Evolutionary conservation across 2,888 invertebrate genomes (phyloP).

Genomic region (Melanophora roralis): DNA sequence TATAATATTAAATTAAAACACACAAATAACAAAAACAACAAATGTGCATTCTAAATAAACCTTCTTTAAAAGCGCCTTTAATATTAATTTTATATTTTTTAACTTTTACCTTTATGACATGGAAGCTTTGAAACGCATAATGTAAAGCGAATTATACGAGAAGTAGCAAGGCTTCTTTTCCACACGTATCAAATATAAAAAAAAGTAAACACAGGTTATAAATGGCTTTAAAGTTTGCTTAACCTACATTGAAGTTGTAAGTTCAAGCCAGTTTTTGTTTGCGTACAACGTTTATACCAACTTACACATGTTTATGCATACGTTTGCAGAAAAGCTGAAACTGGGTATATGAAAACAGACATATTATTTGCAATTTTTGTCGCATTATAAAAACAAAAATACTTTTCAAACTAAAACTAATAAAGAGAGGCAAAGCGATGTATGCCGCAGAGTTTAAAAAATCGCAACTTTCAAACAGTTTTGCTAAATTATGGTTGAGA

Average conservation of each 20-base stretch:
- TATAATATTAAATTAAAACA: slow-evolving; percentile 26
- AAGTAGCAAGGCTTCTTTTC: too few relatives aligned
- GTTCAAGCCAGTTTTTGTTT: background rate
- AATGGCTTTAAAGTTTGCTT: slow-evolving; percentile 42
- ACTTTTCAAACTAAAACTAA: background rate
- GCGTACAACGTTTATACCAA: too few relatives aligned
- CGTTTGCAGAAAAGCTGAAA: background rate
- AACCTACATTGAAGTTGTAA: slow-evolving; percentile 38
- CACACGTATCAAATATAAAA: background rate
- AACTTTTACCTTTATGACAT: too few relatives aligned
- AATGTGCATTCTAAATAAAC: too few relatives aligned
- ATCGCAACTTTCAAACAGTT: background rate
- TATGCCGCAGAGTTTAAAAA: background rate
- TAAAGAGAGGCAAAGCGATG: background rate
- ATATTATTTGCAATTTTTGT: slow-evolving; percentile 57
- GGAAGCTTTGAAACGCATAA: too few relatives aligned
- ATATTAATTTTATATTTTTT: too few relatives aligned
- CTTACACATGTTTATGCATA: too few relatives aligned
- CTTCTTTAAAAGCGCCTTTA: too few relatives aligned
- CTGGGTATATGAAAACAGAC: slow-evolving; percentile 29
- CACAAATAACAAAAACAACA: too few relatives aligned
- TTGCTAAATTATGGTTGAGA: background rate
- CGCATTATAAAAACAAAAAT: slow-evolving; percentile 37
- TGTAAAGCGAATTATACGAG: too few relatives aligned
- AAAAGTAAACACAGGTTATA: slow-evolving; percentile 6